phyloP scores from a whole-genome alignment of 23 tunicate genomes.

The Clavelina lepadiformis region DNA sequence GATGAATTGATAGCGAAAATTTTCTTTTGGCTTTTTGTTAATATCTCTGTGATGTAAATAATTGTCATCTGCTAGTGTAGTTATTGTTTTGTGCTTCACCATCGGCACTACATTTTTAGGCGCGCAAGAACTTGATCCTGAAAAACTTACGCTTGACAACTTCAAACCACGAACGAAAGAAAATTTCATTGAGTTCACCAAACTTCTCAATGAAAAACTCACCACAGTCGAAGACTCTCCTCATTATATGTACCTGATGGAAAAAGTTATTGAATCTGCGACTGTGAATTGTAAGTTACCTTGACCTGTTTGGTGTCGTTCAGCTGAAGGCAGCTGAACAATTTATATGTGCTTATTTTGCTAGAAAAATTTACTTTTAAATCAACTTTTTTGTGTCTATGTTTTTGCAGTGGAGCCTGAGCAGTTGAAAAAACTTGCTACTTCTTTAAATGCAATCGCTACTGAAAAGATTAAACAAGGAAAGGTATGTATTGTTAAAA shows the following conservation, averaged over 20 bases:
- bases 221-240: slow-evolving; percentile 62
- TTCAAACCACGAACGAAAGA: slow-evolving; percentile 69
- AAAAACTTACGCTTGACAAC: slow-evolving; percentile 39
- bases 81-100: no score
- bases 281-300: slow-evolving; percentile 45
- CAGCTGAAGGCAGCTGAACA: neutral
- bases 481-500: slow-evolving; percentile 43
- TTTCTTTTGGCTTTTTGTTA: neutral
- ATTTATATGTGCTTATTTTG: neutral
- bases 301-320: neutral
- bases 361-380: neutral
- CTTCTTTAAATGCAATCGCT: slow-evolving; percentile 51
- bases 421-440: slow-evolving; percentile 47
- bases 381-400: neutral
- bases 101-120: no score
- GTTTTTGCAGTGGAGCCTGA: slow-evolving; percentile 62
- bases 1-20: slow-evolving; percentile 2
- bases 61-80: no score
- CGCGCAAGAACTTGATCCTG: slow-evolving; percentile 28
- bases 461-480: slow-evolving; percentile 72
- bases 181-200: slow-evolving; percentile 54
- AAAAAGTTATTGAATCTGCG: slow-evolving; percentile 36
- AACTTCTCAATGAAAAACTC: slow-evolving; percentile 56
- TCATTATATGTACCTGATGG: slow-evolving; percentile 62
- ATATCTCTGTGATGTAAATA: neutral